Evolutionary conservation across 92 coral and sea anemone genomes (phyloP).

Genomic region (Epizoanthus illoricatus): DNA sequence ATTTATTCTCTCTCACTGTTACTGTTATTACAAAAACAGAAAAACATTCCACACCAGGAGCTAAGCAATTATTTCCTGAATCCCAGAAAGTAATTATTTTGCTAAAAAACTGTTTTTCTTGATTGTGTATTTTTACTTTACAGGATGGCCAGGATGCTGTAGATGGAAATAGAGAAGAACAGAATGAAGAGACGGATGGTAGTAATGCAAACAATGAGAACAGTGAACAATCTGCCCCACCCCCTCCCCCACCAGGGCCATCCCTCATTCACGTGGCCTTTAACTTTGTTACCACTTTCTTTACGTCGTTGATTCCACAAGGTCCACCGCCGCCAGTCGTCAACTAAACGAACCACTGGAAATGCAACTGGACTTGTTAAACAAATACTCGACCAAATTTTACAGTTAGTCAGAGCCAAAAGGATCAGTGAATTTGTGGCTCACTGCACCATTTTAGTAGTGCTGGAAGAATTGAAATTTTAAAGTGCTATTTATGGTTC

Average conservation of each 20-base stretch:
- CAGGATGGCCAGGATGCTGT: slow-evolving; percentile 37
- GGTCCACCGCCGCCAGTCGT: slow-evolving; percentile 46
- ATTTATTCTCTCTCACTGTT: too few species aligned
- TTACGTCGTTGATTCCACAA: slow-evolving; percentile 90
- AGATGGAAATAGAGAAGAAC: slow-evolving; percentile 45
- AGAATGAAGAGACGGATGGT: slow-evolving; percentile 51
- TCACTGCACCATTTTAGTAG: too few species aligned
- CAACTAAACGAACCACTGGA: slow-evolving; percentile 7
- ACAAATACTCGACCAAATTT: neutral
- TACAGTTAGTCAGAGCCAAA: neutral
- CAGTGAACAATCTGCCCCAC: slow-evolving; percentile 51
- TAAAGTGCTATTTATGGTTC: too few species aligned
- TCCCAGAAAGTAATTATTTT: neutral
- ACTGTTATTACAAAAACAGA: too few species aligned
- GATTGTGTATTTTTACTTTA: too few species aligned
- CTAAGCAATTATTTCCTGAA: too few species aligned
- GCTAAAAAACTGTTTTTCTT: neutral
- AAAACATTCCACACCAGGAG: too few species aligned
- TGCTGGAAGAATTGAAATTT: too few species aligned
- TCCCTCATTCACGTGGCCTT: slow-evolving; percentile 72
- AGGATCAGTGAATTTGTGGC: too few species aligned
- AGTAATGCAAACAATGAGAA: slow-evolving; percentile 38
- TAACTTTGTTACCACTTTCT: slow-evolving; percentile 89
- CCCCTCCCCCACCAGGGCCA: slow-evolving; percentile 77
- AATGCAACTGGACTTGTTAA: neutral